Evolutionary conservation across 1,140 invertebrate species (phyloP).

Genomic region (Diorhabda carinulata): DNA sequence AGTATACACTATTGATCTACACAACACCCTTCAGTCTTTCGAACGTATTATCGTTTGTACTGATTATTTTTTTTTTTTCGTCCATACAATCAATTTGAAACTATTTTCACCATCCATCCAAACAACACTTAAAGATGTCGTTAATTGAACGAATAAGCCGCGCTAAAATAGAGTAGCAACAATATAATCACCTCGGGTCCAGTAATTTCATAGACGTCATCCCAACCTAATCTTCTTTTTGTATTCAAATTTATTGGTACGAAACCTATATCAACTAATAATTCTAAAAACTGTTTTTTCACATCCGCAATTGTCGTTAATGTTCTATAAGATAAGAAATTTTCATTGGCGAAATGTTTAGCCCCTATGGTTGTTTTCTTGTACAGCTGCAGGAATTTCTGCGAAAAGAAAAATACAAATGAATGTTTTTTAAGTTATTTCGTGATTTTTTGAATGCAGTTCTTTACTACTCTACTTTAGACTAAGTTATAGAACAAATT

Average conservation of each 20-base stretch:
- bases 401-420: conserved; percentile 30
- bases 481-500: too few species aligned
- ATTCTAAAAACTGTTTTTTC: conserved; percentile 76
- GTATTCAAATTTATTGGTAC: conserved; percentile 58
- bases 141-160: too few species aligned
- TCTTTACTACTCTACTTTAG: too few species aligned
- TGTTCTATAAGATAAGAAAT: conserved; percentile 71
- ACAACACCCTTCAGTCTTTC: too few species aligned
- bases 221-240: conserved; percentile 55
- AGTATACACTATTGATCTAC: too few species aligned
- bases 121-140: too few species aligned
- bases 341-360: conserved; percentile 64
- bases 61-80: too few species aligned
- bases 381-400: conserved; percentile 70
- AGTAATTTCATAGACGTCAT: conserved; percentile 65
- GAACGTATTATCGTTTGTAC: too few species aligned
- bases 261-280: conserved; percentile 79
- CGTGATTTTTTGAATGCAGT: too few species aligned
- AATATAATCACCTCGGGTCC: conserved; percentile 55
- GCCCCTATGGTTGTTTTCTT: conserved; percentile 59
- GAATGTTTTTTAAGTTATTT: not conserved
- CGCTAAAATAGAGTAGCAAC: too few species aligned
- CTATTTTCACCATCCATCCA: too few species aligned
- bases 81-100: too few species aligned
- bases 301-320: conserved; percentile 71